Evolutionary conservation across 2,888 invertebrate species (phyloP).

Genomic region (Rotaria sp.): DNA sequence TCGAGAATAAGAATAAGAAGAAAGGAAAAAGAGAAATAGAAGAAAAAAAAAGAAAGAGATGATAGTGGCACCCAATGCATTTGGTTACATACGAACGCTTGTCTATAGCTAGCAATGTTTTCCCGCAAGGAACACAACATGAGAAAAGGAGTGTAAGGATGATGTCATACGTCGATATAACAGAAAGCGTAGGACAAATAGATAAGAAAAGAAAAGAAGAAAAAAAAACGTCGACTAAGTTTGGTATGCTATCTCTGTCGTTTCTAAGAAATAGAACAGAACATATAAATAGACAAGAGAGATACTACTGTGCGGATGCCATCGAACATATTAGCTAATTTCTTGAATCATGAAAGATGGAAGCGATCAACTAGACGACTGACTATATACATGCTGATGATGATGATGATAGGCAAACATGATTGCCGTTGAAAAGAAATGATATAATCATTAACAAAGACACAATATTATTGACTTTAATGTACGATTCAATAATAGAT

Average conservation of each 20-base stretch:
- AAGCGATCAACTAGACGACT: not conserved
- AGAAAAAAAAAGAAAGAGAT: not conserved
- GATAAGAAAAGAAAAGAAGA: not conserved
- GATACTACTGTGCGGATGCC: not conserved
- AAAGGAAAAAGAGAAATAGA: not conserved
- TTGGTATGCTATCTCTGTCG: not conserved
- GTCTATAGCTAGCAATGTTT: not conserved
- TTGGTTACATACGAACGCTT: not conserved
- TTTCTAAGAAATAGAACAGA: not conserved
- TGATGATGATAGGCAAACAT: slow-evolving; percentile 9
- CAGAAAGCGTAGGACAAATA: not conserved
- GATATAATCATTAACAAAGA: not conserved
- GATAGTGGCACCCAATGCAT: not conserved
- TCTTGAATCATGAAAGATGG: not conserved
- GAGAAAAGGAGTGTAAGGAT: not conserved
- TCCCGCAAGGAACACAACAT: not conserved
- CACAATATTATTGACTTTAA: not conserved
- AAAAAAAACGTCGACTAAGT: not conserved
- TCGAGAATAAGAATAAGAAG: not conserved
- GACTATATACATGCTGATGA: not conserved
- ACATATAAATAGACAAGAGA: not conserved
- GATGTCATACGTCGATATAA: not conserved
- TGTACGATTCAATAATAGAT: not conserved
- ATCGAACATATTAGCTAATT: not conserved
- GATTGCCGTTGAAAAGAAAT: not conserved